Evolutionary conservation across 92 coral and sea anemone species (phyloP).

Genomic region (Scolanthus callimorphus): DNA sequence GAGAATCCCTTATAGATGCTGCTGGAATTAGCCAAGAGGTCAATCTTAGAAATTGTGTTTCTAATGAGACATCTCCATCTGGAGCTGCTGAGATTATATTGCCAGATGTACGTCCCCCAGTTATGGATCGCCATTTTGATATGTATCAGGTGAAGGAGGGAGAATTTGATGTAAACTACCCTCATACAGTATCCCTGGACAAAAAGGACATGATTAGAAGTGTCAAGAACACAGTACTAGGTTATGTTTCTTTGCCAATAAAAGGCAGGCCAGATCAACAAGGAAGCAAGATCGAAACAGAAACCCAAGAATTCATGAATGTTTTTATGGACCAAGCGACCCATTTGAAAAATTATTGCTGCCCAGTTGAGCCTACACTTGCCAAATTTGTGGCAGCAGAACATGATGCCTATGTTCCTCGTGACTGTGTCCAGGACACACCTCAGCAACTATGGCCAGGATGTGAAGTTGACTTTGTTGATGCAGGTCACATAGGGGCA

Average conservation of each 20-base stretch:
- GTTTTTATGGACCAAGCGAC: conserved; percentile 86
- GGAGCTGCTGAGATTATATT: background rate
- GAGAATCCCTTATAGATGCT: conserved; percentile 49
- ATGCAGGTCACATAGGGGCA: conserved; percentile 78
- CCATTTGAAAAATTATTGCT: conserved; percentile 73
- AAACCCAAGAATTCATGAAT: conserved; percentile 73
- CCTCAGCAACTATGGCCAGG: conserved; percentile 82
- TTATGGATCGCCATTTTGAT: background rate
- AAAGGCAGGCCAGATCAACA: conserved; percentile 11
- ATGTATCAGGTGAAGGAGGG: background rate
- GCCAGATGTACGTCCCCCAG: background rate
- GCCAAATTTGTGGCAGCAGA: conserved; percentile 82
- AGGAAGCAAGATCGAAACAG: conserved; percentile 13
- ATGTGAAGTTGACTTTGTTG: conserved; percentile 64
- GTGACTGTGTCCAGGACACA: conserved; percentile 45
- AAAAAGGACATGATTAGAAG: conserved; percentile 52
- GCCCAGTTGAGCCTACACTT: conserved; percentile 72
- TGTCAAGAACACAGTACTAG: conserved; percentile 42
- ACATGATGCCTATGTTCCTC: conserved; percentile 92
- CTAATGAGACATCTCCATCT: conserved; percentile 5
- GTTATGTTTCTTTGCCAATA: conserved; percentile 48
- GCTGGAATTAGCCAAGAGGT: conserved; percentile 33
- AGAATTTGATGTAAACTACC: conserved; percentile 2
- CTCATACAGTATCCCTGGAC: conserved; percentile 62
- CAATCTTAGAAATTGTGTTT: conserved; percentile 11